Evolutionary conservation across 2,113 vertebrate genomes (phyloP), one percentile per base, ranked within the genome.

Genomic region (Uropsilus gracilis): DNA sequence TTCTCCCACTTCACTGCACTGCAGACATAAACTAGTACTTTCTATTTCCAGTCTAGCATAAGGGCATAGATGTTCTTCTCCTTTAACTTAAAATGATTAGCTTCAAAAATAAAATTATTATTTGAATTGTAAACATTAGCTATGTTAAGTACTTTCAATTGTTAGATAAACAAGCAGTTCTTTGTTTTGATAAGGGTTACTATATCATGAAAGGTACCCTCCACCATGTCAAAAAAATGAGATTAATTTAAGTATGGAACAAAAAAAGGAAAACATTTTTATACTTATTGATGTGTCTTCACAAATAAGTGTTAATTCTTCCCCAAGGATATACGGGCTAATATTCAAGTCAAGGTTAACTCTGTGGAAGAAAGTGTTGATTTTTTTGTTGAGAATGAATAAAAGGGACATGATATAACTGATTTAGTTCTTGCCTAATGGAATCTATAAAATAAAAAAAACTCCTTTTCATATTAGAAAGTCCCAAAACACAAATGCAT

Each of bases 371-470:
- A 55, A 55, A 55, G 6, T 17, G 14, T 91, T 95, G 34, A 91
- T 82, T 71, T 48, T 48, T 69, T 82, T 89, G 17, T 71, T 88
- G 59, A 83, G 61, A 92, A 53, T 5, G 34, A 50, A 50, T 83
- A 48, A 96, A 92, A 90, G 22, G 11, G 28, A 80, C 39, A 6
- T 77, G 22, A 80, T 39, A 9, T 82, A 78, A 42, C 22, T 46
- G 10, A 22, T 75, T 94, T 61, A 68, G 8, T 46, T 95, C 20
- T 46, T 89, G 57, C 63, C 18, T 87, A 93, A 68, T 76, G 44
- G 37, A 64, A 91, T 87, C 64, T 76, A 76, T 55, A 83, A 68
- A 90, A 89, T 88, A 89, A 61, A 92, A 61, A 92, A 92, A 84
- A 32, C 14, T 71, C 34, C 5, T 28, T 46, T 91, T 76, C 13